Conservation (phyloP, 2,113 vertebrate species). For the Neodon shergylaensis region DNA sequence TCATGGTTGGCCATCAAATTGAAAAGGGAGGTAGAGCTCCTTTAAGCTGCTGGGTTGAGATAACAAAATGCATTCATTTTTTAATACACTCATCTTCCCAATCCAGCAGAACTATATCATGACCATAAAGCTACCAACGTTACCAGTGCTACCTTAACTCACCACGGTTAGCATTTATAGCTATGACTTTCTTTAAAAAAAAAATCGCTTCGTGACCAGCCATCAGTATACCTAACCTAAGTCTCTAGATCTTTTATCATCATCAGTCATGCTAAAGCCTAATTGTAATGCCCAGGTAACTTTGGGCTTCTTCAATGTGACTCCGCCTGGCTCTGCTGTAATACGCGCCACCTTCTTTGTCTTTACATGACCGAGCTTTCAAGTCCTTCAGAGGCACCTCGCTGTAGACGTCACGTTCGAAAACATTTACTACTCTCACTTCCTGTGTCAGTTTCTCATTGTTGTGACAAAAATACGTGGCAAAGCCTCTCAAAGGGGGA, state of each 20-base stretch:
- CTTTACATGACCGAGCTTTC: background rate
- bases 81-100: background rate
- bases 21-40: background rate
- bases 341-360: background rate
- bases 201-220: background rate
- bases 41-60: background rate
- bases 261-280: background rate
- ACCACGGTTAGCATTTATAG: background rate
- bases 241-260: conserved; percentile 9
- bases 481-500: background rate
- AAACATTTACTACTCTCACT: background rate
- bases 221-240: background rate
- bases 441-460: background rate
- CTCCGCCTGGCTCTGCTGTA: background rate
- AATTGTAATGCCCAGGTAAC: background rate
- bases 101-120: background rate
- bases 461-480: background rate
- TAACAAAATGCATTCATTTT: background rate
- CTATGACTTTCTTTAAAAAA: background rate
- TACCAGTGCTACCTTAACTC: background rate
- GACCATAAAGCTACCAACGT: background rate
- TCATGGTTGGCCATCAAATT: background rate
- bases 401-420: fast-evolving
- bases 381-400: background rate
- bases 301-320: conserved; percentile 8